phyloP scores from a whole-genome alignment of 2,113 vertebrate species.

The Toxotes jaculatrix region DNA sequence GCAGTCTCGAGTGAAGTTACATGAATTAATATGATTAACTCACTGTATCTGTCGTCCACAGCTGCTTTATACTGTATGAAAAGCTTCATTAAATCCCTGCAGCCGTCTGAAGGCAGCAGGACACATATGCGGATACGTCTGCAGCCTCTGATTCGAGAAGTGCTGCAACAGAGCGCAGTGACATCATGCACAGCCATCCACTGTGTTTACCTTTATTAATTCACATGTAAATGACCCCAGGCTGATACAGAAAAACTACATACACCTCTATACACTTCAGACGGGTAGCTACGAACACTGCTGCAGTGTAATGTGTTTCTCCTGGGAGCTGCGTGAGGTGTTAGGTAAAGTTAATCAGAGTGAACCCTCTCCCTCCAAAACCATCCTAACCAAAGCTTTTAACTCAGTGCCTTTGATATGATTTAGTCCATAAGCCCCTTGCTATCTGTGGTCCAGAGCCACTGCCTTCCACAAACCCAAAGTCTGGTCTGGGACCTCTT shows the following conservation, averaged over 20 bases:
- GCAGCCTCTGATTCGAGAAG: too few species aligned
- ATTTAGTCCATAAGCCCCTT: slow-evolving; percentile 30
- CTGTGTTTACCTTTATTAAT: not conserved
- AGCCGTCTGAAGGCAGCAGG: too few species aligned
- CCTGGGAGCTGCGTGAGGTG: slow-evolving; percentile 3
- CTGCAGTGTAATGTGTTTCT: slow-evolving; percentile 5
- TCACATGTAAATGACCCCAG: not conserved
- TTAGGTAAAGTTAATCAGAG: slow-evolving; percentile 31
- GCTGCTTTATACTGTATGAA: too few species aligned
- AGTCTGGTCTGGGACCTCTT: slow-evolving; percentile 56
- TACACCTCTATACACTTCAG: not conserved
- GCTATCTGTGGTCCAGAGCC: slow-evolving; percentile 51
- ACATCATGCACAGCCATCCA: not conserved
- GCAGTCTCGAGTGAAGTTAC: too few species aligned
- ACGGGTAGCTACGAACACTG: not conserved
- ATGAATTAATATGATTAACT: too few species aligned
- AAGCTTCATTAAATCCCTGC: too few species aligned
- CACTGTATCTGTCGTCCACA: too few species aligned
- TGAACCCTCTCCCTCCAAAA: slow-evolving; percentile 24
- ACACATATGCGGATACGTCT: too few species aligned
- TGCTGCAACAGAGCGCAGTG: too few species aligned
- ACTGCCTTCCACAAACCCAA: slow-evolving; percentile 22
- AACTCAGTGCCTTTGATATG: slow-evolving; percentile 29
- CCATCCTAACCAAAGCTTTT: slow-evolving; percentile 24
- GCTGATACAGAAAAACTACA: not conserved